Conservation (phyloP, 2,888 invertebrate genomes). For the Pheosia gnoma region DNA sequence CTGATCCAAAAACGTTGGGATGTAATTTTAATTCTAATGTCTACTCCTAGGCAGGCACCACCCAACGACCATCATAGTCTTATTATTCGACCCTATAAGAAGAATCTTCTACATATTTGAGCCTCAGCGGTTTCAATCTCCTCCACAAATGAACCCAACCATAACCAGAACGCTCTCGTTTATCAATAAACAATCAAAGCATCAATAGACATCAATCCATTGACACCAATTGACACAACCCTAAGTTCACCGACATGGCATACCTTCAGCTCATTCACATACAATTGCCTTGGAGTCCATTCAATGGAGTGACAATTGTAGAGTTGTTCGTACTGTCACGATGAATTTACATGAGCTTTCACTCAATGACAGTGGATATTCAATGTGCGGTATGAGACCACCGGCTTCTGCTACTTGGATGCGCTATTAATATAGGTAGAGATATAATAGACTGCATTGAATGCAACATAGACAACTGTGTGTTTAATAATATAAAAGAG, state of each 20-base stretch:
- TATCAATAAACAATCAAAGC: slow-evolving; percentile 36
- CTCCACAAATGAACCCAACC: not conserved
- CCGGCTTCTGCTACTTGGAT: too few species aligned
- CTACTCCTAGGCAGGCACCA: too few species aligned
- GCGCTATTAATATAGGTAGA: too few species aligned
- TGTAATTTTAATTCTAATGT: too few species aligned
- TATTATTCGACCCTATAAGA: too few species aligned
- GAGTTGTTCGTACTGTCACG: not conserved
- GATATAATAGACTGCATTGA: too few species aligned
- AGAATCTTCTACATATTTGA: too few species aligned
- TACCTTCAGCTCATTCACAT: slow-evolving; percentile 45
- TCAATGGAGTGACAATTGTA: slow-evolving; percentile 16
- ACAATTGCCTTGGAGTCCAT: slow-evolving; percentile 34
- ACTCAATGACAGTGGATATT: not conserved
- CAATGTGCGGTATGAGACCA: not conserved
- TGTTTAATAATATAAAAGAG: too few species aligned
- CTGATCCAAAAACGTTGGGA: too few species aligned
- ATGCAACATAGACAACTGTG: too few species aligned
- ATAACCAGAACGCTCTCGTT: slow-evolving; percentile 17
- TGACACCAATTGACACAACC: slow-evolving; percentile 50
- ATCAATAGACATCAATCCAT: slow-evolving; percentile 37
- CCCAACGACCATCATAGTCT: too few species aligned
- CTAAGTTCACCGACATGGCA: slow-evolving; percentile 45
- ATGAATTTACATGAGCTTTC: not conserved
- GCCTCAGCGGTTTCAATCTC: too few species aligned